Conservation (phyloP, 2,888 invertebrate genomes). For the Agonopterix alstromeriana region DNA sequence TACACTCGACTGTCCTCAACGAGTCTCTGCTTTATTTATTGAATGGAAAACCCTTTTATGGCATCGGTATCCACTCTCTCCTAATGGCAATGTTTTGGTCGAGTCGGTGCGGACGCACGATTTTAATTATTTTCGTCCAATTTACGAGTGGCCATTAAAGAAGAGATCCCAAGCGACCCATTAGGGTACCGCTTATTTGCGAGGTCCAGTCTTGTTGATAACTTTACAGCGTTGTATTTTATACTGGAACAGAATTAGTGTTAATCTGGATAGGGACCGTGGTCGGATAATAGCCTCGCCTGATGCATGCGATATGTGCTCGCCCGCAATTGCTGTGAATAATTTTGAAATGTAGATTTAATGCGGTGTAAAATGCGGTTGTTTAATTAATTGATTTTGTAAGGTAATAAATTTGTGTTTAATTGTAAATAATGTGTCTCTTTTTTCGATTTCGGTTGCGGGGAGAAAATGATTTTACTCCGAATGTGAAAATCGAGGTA, state of each 20-base stretch:
- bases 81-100: constrained; percentile 71
- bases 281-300: constrained; percentile 34
- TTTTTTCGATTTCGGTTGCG: too few species aligned
- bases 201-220: constrained; percentile 68
- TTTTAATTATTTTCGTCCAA: constrained; percentile 77
- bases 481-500: too few species aligned
- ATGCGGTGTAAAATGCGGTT: constrained; percentile 4
- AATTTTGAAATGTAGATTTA: constrained; percentile 7
- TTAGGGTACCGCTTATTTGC: constrained; percentile 52
- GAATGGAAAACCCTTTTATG: constrained; percentile 63
- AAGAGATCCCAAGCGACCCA: constrained; percentile 63
- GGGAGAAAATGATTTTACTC: too few species aligned
- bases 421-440: background rate
- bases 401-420: background rate
- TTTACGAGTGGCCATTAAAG: constrained; percentile 75
- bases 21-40: constrained; percentile 59
- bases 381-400: constrained; percentile 7
- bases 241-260: constrained; percentile 55
- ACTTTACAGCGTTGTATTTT: constrained; percentile 65
- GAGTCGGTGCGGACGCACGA: constrained; percentile 52
- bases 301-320: constrained; percentile 37
- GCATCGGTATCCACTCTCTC: constrained; percentile 44
- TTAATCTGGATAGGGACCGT: constrained; percentile 38
- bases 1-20: constrained; percentile 18
- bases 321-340: background rate